A percentile compares a stretch with the other conserved stretches of the same genome.
Conservation (phyloP, 1,140 invertebrate genomes). For the Orchesella cincta region DNA sequence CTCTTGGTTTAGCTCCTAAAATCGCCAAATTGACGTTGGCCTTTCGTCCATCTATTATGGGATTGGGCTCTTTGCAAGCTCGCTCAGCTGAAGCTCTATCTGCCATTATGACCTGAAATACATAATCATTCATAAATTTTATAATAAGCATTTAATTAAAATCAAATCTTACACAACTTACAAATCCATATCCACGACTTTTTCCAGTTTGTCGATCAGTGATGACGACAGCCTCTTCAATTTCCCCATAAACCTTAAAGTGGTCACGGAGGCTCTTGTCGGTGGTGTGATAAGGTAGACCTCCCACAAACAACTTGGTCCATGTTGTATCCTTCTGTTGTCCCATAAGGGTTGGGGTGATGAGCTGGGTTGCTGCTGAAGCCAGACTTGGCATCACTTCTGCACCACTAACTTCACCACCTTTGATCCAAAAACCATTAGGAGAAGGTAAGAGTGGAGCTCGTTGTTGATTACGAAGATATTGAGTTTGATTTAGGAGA, state of each 20-base stretch:
- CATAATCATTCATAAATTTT: too few relatives aligned
- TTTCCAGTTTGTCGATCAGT: slow-evolving; percentile 96
- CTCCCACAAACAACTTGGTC: slow-evolving; percentile 97
- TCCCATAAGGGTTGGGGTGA: slow-evolving; percentile 7
- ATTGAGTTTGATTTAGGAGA: too few relatives aligned
- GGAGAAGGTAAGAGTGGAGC: too few relatives aligned
- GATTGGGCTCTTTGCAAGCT: slow-evolving; percentile 96
- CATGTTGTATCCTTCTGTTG: slow-evolving; percentile 93
- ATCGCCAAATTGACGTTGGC: slow-evolving; percentile 98
- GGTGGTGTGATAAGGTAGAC: slow-evolving; percentile 95
- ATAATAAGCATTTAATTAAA: too few relatives aligned
- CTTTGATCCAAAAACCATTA: too few relatives aligned
- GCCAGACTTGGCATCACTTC: slow-evolving; percentile 19
- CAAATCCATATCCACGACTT: slow-evolving; percentile 96
- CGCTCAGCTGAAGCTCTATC: slow-evolving; percentile 88
- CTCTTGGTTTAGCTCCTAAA: slow-evolving; percentile 91
- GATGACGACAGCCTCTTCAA: slow-evolving; percentile 97
- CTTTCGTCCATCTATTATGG: slow-evolving; percentile 97
- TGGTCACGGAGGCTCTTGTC: slow-evolving; percentile 93
- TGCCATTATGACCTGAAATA: slow-evolving; percentile 90
- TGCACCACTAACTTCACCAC: background rate
- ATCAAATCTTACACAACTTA: too few relatives aligned
- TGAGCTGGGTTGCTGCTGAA: background rate
- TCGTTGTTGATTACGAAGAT: too few relatives aligned
- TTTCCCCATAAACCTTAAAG: slow-evolving; percentile 94